A percentile compares a stretch with the other conserved stretches of the same genome.
Evolutionary conservation across 1,140 invertebrate species (phyloP).

Genomic region (Sinella curviseta): DNA sequence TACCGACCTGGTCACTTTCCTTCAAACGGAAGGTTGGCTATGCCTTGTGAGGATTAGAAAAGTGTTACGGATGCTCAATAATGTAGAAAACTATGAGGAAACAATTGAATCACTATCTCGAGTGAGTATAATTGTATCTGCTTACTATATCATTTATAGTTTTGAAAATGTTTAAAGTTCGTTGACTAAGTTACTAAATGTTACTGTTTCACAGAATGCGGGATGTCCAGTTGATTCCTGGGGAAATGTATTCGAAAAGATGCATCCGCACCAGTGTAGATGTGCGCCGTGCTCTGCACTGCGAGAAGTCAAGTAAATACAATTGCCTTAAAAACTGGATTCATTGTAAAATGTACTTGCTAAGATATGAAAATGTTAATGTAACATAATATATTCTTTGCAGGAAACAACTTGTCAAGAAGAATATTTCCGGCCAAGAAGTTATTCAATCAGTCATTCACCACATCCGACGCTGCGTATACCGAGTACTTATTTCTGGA

Average conservation of each 20-base stretch:
- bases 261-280: neutral
- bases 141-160: neutral
- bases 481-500: neutral
- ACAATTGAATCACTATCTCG: neutral
- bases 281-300: neutral
- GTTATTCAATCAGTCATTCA: neutral
- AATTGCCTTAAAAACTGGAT: too few relatives aligned
- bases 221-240: neutral
- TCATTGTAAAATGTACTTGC: too few relatives aligned
- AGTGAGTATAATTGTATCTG: neutral
- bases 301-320: neutral
- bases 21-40: conserved; percentile 22
- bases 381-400: neutral
- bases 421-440: neutral
- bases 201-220: neutral
- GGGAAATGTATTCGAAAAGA: conserved; percentile 6
- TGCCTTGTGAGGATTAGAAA: conserved; percentile 14
- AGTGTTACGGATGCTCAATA: conserved; percentile 5
- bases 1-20: conserved; percentile 17
- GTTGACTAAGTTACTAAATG: neutral
- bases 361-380: neutral
- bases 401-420: conserved; percentile 8
- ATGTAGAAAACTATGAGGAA: neutral
- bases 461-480: neutral
- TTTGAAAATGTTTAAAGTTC: neutral